These are phyloP conservation scores for Schizopygopsis pylzovi DNA, from an alignment of 2,797 vertebrate species.

Conservation along the genomic window DNA sequence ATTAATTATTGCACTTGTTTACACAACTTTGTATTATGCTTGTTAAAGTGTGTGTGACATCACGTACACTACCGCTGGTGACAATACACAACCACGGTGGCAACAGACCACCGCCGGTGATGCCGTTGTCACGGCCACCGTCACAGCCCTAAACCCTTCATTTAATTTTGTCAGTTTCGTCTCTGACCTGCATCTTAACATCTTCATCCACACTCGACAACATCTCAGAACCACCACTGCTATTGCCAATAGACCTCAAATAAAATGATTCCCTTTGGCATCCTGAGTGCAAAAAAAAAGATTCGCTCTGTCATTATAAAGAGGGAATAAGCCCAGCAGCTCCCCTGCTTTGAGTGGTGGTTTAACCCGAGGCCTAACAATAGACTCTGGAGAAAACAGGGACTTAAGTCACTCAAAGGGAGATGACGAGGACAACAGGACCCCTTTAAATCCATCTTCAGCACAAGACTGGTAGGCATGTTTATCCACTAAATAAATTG, in stretches of 20 bases:
- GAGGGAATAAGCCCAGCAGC: slow-evolving; percentile 58
- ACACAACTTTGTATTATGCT: no score
- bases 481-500: slow-evolving; percentile 64
- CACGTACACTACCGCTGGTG: no score
- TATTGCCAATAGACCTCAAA: slow-evolving; percentile 62
- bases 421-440: slow-evolving; percentile 62
- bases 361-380: slow-evolving; percentile 59
- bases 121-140: no score
- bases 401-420: slow-evolving; percentile 54
- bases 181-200: slow-evolving; percentile 17
- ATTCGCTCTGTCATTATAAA: slow-evolving; percentile 61
- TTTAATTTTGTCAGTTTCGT: background rate
- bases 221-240: slow-evolving; percentile 52
- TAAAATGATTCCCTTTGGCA: slow-evolving; percentile 57
- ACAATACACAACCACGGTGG: no score
- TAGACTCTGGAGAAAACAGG: slow-evolving; percentile 63
- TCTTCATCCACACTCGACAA: slow-evolving; percentile 32
- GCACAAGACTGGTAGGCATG: slow-evolving; percentile 42
- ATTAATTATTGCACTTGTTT: no score
- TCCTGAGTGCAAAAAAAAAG: slow-evolving; percentile 56
- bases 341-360: slow-evolving; percentile 52
- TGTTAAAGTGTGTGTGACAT: no score
- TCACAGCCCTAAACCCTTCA: background rate
- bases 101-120: no score
- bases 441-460: slow-evolving; percentile 35